These are phyloP conservation scores for Drosophila bunnanda DNA, from an alignment of 2,888 invertebrate species.

Conservation along the genomic window DNA sequence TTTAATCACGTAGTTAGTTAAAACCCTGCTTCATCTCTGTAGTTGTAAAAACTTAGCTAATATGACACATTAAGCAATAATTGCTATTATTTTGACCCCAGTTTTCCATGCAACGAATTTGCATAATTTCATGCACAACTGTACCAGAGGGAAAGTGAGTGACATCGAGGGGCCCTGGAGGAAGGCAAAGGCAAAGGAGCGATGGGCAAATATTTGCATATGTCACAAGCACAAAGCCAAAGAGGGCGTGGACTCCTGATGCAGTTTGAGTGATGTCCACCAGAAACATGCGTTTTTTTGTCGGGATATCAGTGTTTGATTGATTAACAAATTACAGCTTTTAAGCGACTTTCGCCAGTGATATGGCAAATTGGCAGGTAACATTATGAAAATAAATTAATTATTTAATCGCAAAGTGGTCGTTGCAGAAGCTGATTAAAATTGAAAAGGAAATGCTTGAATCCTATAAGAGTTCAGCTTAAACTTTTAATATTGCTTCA, in stretches of 20 bases:
- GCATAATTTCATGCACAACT: constrained; percentile 46
- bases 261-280: constrained; percentile 27
- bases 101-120: constrained; percentile 36
- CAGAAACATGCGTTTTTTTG: constrained; percentile 16
- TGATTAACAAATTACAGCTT: constrained; percentile 42
- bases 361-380: not conserved
- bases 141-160: constrained; percentile 27
- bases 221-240: constrained; percentile 68
- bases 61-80: not conserved
- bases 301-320: constrained; percentile 35
- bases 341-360: constrained; percentile 29
- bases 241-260: constrained; percentile 10
- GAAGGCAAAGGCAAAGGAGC: constrained; percentile 29
- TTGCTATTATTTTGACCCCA: constrained; percentile 4
- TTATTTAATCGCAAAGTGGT: constrained; percentile 1
- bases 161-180: not conserved
- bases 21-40: not conserved
- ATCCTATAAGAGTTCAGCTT: not conserved
- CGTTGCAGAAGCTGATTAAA: not conserved
- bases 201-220: constrained; percentile 73
- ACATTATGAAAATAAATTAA: constrained; percentile 18
- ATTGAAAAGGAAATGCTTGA: too few relatives aligned
- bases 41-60: not conserved
- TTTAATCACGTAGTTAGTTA: too few relatives aligned
- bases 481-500: not conserved